A percentile compares a stretch with the other conserved stretches of the same genome.
These are phyloP conservation scores for Phylloscopus trochilus DNA, from an alignment of 2,113 vertebrate species.

Conservation along the genomic window DNA sequence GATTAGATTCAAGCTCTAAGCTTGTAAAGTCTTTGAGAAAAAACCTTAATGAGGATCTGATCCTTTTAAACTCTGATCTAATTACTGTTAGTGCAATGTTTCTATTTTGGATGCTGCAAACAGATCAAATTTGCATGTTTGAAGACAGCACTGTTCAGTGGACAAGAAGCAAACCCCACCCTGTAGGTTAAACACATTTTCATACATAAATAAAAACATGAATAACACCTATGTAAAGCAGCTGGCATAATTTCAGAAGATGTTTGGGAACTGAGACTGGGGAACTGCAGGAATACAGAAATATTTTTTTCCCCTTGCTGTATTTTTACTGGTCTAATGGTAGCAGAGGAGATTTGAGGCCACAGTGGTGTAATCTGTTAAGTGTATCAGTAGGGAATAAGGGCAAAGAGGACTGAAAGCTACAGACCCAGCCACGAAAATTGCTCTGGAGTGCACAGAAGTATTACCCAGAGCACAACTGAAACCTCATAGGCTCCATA, in stretches of 20 bases:
- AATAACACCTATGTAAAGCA: constrained; percentile 46
- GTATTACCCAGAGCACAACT: neutral
- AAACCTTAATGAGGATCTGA: constrained; percentile 70
- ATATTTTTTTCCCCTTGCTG: neutral
- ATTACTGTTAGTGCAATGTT: constrained; percentile 64
- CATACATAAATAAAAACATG: constrained; percentile 40
- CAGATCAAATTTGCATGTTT: constrained; percentile 50
- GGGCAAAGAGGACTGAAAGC: neutral
- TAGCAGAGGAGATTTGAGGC: constrained; percentile 5
- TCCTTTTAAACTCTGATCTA: constrained; percentile 70
- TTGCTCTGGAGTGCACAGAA: neutral
- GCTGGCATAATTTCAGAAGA: constrained; percentile 45
- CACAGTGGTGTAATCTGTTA: neutral
- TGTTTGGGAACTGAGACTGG: neutral
- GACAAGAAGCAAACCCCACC: constrained; percentile 26
- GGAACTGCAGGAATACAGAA: neutral
- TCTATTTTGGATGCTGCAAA: constrained; percentile 66
- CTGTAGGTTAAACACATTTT: constrained; percentile 41
- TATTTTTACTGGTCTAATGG: neutral
- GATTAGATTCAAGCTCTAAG: constrained; percentile 65
- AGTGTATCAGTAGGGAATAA: neutral
- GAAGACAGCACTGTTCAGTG: neutral
- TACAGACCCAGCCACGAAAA: neutral
- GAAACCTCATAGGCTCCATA: neutral
- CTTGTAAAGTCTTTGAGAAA: constrained; percentile 67